Evolutionary conservation across 1,140 invertebrate genomes (phyloP), one percentile per base, ranked within the genome.

Genomic region (Vanessa tameamea): DNA sequence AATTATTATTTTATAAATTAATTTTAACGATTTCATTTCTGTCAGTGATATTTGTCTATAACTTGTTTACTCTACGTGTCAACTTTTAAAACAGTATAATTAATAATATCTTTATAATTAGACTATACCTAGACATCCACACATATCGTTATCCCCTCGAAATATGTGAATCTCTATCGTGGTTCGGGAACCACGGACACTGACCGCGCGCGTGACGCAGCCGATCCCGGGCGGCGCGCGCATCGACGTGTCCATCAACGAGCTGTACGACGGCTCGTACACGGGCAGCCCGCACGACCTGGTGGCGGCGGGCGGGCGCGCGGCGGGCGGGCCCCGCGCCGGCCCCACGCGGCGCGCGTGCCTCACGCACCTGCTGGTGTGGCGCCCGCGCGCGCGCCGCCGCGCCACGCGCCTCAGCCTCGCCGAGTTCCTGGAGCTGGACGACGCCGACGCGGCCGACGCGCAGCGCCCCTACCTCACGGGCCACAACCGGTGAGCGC

Each of bases 211-310:
- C 68, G 23, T 16, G 61, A 11, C 61, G 75, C 88, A 95, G 96
- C 96, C 95, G 77, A 97, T 97, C 87, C 95, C 95, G 2, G 95
- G 96, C 88, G 97, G 97, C 73, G 97, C 97, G 55, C 93, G 97
- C 78, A 98, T 99, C 76, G 98, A 99, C 92, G 98, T 99, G 13
- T 97, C 98, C 0, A 97, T 99, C 72, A 99, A 99, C 92, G 98
- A 99, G 85, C 94, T 96, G 53, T 99, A 98, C 88, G 98, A 99
- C 93, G 98, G 98, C 0, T 98, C 98, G 0, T 99, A 99, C 88
- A 96, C 96, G 16, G 98, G 98, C n/a, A 98, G 97, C 70, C 98
- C 98, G 1, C 97, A 98, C 84, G 97, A 98, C 92, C 93, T 99
- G 61, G 95, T 96, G 87, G 96, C 95, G 74, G 96, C 95, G 75